Evolutionary conservation across 1,140 invertebrate species (phyloP).

Genomic region (Helicoverpa zea): DNA sequence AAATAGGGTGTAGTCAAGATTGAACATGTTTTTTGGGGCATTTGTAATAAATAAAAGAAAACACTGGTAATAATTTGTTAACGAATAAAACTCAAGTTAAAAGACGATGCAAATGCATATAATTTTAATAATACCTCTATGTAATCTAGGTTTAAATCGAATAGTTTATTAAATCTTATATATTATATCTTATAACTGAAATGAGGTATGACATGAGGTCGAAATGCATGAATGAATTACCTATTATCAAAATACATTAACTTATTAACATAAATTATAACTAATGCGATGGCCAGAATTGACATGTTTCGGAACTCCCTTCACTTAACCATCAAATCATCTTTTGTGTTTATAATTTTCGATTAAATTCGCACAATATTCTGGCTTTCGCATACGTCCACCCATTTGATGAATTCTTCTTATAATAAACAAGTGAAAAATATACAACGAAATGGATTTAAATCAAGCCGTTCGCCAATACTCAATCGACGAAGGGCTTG

Average conservation of each 20-base stretch:
- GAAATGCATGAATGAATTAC: not conserved
- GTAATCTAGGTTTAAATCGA: too few species aligned
- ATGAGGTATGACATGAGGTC: constrained; percentile 19
- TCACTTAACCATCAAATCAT: too few species aligned
- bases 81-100: not conserved
- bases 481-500: not conserved
- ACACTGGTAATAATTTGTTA: not conserved
- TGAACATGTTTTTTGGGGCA: not conserved
- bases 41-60: constrained; percentile 44
- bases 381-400: too few species aligned
- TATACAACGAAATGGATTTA: not conserved
- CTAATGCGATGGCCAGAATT: too few species aligned
- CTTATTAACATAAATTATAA: not conserved
- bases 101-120: too few species aligned
- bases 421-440: not conserved
- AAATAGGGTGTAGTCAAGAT: not conserved
- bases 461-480: not conserved
- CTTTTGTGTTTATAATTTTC: too few species aligned
- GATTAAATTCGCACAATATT: too few species aligned
- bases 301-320: too few species aligned
- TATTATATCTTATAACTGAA: not conserved
- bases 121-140: too few species aligned
- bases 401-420: too few species aligned
- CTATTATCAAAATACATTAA: not conserved
- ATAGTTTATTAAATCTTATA: not conserved